Evolutionary conservation across 2,888 invertebrate species (phyloP).

Genomic region (Didymodactylos carnosus): DNA sequence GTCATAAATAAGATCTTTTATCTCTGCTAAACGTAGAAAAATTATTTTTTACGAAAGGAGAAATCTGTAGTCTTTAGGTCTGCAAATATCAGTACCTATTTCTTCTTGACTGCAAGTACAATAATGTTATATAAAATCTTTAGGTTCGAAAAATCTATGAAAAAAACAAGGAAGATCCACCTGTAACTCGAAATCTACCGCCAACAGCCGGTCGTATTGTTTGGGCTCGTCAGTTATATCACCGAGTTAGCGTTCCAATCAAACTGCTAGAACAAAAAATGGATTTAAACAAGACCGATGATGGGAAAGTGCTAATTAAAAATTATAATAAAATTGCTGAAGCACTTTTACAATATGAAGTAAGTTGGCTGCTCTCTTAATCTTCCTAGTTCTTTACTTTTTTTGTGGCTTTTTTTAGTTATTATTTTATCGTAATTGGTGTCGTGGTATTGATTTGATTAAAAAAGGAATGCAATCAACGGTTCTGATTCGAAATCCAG

Average conservation of each 20-base stretch:
- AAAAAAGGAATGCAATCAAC: constrained; percentile 29
- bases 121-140: constrained; percentile 16
- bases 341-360: constrained; percentile 34
- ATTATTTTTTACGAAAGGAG: background rate
- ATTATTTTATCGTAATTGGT: constrained; percentile 34
- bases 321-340: constrained; percentile 36
- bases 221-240: constrained; percentile 59
- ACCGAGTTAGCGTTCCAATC: constrained; percentile 62
- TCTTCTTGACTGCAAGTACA: no score
- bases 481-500: constrained; percentile 40
- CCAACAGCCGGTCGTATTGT: constrained; percentile 59
- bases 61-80: background rate
- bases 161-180: constrained; percentile 67
- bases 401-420: constrained; percentile 19
- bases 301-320: constrained; percentile 20
- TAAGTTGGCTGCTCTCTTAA: constrained; percentile 16
- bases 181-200: constrained; percentile 65
- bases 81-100: no score
- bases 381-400: background rate
- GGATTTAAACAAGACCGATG: constrained; percentile 24
- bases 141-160: constrained; percentile 54
- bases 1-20: no score
- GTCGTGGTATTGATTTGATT: constrained; percentile 28
- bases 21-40: background rate
- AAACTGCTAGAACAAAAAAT: constrained; percentile 36